Evolutionary conservation across 1,140 invertebrate genomes (phyloP), one percentile per base, ranked within the genome.

Genomic region (Trichonephila inaurata): DNA sequence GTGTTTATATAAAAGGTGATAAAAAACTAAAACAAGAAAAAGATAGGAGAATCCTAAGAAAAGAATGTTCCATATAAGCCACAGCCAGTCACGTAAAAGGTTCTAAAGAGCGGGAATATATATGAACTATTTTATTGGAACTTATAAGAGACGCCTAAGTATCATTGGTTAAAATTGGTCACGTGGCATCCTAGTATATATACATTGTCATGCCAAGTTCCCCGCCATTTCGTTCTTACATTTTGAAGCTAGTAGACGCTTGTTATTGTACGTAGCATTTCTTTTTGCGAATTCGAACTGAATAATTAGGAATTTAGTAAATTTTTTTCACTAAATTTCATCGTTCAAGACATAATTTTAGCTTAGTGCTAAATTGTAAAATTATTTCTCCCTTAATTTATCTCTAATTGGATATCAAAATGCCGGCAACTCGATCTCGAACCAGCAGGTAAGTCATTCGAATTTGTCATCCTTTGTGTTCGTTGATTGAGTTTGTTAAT

Each of bases 361-460:
- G 72, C 72, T 18, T 33, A 77, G 72, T 40, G 86, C 60, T 88
- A 88, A 12, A 28, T 64, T 19, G 24, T 28, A 66, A 18, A 66
- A 28, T 8, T 44, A 40, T 40, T 82, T 61, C 24, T 90, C 51
- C 72, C 7, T 58, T 61, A 81, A 19, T 91, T 40, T n/a, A 33
- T 82, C 33, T 62, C 51, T 21, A 85, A 51, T 24, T 81, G 21
- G 87, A 24, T 19, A 33, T 82, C 60, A 93, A 81, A 62, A 93
- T 93, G 92, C 92, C 92, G 86, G 92, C 92, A 72, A 93, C 92
- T 44, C 28, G 92, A 66, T 93, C 92, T 16, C 33, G 92, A 88
- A 93, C 92, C 44, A 93, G 92, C 92, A 93, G 92, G 92, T 93
- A 93, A 64, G 92, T 51, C 81, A 60, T 51, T 51, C 7, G 51